These are phyloP conservation scores for Hirundo rustica DNA, from an alignment of 2,797 vertebrate species.

Conservation along the genomic window DNA sequence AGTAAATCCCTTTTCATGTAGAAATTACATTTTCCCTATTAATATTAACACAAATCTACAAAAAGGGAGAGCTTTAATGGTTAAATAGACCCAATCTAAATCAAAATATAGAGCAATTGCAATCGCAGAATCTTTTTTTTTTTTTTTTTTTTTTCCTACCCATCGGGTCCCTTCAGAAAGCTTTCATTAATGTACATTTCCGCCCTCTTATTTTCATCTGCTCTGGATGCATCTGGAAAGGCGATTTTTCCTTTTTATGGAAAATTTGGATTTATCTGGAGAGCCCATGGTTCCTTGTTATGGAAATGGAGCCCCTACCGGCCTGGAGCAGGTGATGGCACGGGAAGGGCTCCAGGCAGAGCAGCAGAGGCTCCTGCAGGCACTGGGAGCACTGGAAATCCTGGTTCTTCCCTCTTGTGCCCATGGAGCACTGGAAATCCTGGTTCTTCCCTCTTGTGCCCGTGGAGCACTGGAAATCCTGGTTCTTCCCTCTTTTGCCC, in stretches of 20 bases:
- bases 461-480: rapidly evolving
- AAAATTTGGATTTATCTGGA: background rate
- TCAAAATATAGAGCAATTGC: background rate
- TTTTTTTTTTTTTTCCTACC: too few species aligned
- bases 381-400: rapidly evolving
- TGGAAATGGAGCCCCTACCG: rapidly evolving
- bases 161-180: background rate
- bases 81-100: background rate
- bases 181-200: background rate
- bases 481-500: background rate
- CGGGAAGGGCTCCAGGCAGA: background rate
- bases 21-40: background rate
- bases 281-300: background rate
- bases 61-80: background rate
- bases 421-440: rapidly evolving
- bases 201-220: background rate
- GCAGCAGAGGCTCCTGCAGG: background rate
- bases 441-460: too few species aligned
- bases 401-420: background rate
- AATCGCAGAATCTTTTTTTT: background rate
- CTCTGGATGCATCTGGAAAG: background rate
- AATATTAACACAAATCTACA: background rate
- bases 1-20: background rate
- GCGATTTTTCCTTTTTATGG: background rate
- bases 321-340: rapidly evolving